phyloP scores from a whole-genome alignment of 2,888 invertebrate species.

The Oscheius myriophilus region DNA sequence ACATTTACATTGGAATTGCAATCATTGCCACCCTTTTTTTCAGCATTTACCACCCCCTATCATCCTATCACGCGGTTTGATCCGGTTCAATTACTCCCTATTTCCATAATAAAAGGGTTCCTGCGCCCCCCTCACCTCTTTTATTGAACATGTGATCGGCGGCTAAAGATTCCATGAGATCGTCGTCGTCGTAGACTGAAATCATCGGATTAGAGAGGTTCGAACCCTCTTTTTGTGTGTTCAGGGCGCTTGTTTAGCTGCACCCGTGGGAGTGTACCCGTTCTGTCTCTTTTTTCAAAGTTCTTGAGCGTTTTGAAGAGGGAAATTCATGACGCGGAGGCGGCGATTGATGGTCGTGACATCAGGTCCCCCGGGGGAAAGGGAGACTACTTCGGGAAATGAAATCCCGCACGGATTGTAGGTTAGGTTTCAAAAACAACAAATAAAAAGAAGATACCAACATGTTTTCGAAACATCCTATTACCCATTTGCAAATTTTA shows the following conservation, averaged over 20 bases:
- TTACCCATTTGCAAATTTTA: not conserved
- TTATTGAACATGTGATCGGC: conserved; percentile 25
- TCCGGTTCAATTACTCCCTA: no score
- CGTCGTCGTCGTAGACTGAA: conserved; percentile 20
- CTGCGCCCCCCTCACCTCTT: conserved; percentile 8
- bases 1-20: no score
- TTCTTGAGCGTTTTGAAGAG: conserved; percentile 3
- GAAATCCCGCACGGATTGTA: conserved; percentile 2
- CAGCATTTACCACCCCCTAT: no score
- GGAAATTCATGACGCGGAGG: conserved; percentile 12
- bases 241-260: not conserved
- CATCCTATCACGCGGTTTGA: no score
- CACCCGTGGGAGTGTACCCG: conserved; percentile 14
- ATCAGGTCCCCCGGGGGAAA: conserved; percentile 10
- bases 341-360: conserved; percentile 27
- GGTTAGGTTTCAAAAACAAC: not conserved
- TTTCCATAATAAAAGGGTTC: no score
- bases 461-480: not conserved
- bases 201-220: not conserved
- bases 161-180: conserved; percentile 15
- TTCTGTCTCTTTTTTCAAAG: not conserved
- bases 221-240: not conserved
- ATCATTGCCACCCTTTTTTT: no score
- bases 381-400: conserved; percentile 2
- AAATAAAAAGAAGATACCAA: not conserved